A percentile compares a stretch with the other conserved stretches of the same genome.
Evolutionary conservation across 2,888 invertebrate genomes (phyloP).

Genomic region (Tenthredo notha): DNA sequence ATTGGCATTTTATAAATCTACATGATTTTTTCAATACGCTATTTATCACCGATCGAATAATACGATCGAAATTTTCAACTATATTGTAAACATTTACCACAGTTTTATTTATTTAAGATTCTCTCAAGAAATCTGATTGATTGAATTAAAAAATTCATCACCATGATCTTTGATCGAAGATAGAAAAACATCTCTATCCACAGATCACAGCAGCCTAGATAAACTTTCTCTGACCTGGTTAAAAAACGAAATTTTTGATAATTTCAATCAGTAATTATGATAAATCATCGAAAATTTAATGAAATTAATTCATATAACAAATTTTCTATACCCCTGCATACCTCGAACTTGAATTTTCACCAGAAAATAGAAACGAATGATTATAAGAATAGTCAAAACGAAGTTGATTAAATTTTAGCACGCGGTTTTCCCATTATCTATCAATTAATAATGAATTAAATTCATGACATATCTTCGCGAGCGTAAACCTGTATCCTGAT

Average conservation of each 20-base stretch:
- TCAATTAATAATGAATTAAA: background rate
- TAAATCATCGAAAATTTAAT: background rate
- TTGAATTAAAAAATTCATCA: background rate
- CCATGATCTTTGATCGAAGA: background rate
- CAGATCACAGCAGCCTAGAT: background rate
- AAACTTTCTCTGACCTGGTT: conserved; percentile 3
- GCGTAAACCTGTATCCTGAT: background rate
- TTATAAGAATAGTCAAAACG: background rate
- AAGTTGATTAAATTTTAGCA: background rate
- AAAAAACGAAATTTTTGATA: background rate
- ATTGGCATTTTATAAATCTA: conserved; percentile 27
- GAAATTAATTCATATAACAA: background rate
- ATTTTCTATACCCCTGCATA: background rate
- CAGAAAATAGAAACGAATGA: background rate
- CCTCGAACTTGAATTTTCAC: background rate
- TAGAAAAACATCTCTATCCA: background rate
- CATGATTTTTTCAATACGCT: background rate
- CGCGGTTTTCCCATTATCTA: background rate
- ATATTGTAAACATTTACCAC: background rate
- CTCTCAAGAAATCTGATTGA: background rate
- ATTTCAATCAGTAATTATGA: background rate
- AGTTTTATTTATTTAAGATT: conserved; percentile 7
- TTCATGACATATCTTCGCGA: background rate
- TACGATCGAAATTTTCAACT: background rate
- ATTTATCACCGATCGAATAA: background rate